Conservation (phyloP, 37 sponge, comb jelly and placozoan genomes). For the Oscarella lobularis region DNA sequence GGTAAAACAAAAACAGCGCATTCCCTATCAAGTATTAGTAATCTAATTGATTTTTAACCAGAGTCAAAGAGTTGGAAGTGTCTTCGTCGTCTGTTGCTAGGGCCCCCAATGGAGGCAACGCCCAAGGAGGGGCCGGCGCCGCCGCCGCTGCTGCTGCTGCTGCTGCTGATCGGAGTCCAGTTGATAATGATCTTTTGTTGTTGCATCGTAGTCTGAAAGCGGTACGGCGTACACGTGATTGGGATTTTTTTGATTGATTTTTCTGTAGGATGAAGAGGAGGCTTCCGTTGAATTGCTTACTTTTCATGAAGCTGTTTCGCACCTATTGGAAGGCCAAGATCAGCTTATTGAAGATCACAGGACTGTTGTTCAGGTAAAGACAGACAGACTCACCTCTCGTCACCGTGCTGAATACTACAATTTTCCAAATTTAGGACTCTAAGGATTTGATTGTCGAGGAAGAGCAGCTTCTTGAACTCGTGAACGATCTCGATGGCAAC, state of each 20-base stretch:
- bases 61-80: constrained; percentile 3
- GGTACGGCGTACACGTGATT: background rate
- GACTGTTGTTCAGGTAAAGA: constrained; percentile 43
- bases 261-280: too few relatives aligned
- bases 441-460: constrained; percentile 45
- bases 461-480: constrained; percentile 29
- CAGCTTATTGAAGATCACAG: constrained; percentile 70
- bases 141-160: background rate
- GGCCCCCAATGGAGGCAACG: too few relatives aligned
- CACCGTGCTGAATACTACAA: background rate
- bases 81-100: background rate
- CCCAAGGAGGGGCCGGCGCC: background rate
- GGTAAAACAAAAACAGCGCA: constrained; percentile 29
- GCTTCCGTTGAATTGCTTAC: constrained; percentile 42
- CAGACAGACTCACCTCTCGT: background rate
- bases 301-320: constrained; percentile 74
- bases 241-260: too few relatives aligned
- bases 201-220: background rate
- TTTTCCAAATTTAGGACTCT: constrained; percentile 11
- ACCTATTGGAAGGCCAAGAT: constrained; percentile 78
- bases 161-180: background rate
- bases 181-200: background rate
- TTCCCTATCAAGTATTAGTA: background rate
- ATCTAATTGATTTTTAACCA: background rate
- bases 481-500: constrained; percentile 53